Conservation (phyloP, 2,888 invertebrate species). For the Cataglyphis altisquamis region DNA sequence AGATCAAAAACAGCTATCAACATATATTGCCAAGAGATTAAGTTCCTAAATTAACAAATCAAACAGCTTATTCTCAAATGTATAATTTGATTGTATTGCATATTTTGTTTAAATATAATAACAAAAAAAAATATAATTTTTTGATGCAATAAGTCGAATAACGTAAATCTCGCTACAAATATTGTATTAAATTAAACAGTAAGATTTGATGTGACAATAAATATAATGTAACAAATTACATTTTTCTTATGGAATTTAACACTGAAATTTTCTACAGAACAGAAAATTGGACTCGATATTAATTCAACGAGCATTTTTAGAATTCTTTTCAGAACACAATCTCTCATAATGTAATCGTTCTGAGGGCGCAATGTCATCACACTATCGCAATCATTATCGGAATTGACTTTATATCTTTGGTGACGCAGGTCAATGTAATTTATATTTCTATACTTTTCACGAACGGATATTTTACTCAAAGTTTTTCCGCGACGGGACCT, state of each 20-base stretch:
- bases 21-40: not conserved
- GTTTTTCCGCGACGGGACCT: slow-evolving; percentile 63
- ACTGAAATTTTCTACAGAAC: not conserved
- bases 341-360: slow-evolving; percentile 37
- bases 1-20: not conserved
- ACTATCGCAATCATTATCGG: not conserved
- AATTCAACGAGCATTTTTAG: slow-evolving; percentile 1
- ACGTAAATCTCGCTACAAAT: not conserved
- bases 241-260: not conserved
- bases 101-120: not conserved
- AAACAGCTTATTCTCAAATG: not conserved
- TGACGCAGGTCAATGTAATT: slow-evolving; percentile 73
- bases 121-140: not conserved
- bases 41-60: not conserved
- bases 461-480: slow-evolving; percentile 76
- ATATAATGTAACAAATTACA: not conserved
- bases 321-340: slow-evolving; percentile 10
- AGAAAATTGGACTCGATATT: not conserved
- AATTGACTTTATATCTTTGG: slow-evolving; percentile 63
- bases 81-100: not conserved
- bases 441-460: slow-evolving; percentile 74
- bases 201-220: not conserved
- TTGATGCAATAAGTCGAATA: not conserved
- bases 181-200: slow-evolving; percentile 31
- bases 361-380: not conserved